Base-by-base conservation (phyloP, 2,113 vertebrate genomes). In the Leptosomus discolor region DNA sequence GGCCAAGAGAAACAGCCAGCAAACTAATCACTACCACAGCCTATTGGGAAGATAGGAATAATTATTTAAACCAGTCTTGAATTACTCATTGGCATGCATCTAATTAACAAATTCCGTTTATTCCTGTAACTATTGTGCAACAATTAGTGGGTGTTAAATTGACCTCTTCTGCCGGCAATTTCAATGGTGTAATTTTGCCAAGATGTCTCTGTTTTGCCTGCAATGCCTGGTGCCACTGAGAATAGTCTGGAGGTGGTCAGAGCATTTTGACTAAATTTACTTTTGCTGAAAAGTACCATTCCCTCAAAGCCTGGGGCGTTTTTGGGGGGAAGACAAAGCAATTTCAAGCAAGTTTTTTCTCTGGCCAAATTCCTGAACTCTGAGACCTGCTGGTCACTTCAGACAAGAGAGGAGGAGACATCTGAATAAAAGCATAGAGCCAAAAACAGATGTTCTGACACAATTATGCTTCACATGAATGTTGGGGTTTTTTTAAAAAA, bases 41-140 rank as follows among this genome's bases (percentile, higher is more conserved):
- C 86, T 92, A 90, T 95, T 95, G 96, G 92, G 94, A 96, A 97
- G 97, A 96, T 94, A 97, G 92, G 91, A 96, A 94, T 95, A 97
- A 96, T 95, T 95, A 97, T 92, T 97, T 96, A 96, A 95, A 89
- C 91, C 91, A 95, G 91, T 90, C 84, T 91, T 92, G 92, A 94
- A 97, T 97, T 96, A 94, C 92, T 96, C 97, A 92, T 91, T 97
- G 96, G 97, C 81, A 92, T 95, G 94, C 91, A 96, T 92, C 89
- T 97, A 95, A 97, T 97, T 96, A 97, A 92, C 96, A 96, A 95
- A 97, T 96, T 97, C 96, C 74, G 5, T 94, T 97, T 97, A 96
- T 97, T 97, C 96, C 96, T 97, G 96, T 95, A 96, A 97, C 95
- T 96, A 96, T 97, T 97, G 97, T 96, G 97, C 94, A 97, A 97